Evolutionary conservation across 23 tunicate genomes (phyloP).

Genomic region (Styela clava): DNA sequence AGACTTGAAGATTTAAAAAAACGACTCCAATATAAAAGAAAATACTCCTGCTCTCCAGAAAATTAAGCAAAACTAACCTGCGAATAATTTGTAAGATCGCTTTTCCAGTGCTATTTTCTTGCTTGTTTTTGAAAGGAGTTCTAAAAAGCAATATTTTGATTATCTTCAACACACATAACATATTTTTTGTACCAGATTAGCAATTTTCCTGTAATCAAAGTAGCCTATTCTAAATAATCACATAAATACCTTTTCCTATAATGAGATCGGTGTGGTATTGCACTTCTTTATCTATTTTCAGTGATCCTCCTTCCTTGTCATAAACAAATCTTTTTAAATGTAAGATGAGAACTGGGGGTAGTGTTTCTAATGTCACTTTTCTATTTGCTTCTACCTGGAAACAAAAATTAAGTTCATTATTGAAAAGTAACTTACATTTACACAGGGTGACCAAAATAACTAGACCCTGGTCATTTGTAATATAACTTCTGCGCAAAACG

Average conservation of each 20-base stretch:
- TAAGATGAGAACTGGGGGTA: conserved; percentile 80
- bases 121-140: conserved; percentile 55
- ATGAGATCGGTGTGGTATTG: conserved; percentile 77
- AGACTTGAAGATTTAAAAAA: too few relatives aligned
- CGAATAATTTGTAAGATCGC: conserved; percentile 81
- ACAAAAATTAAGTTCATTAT: not conserved
- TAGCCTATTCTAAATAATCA: too few relatives aligned
- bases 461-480: too few relatives aligned
- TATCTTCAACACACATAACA: too few relatives aligned
- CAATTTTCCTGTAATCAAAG: too few relatives aligned
- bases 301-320: conserved; percentile 70
- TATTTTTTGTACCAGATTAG: too few relatives aligned
- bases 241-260: conserved; percentile 66
- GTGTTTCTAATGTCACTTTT: conserved; percentile 50
- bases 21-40: too few relatives aligned
- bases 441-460: not conserved
- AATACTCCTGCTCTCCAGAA: too few relatives aligned
- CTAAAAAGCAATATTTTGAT: too few relatives aligned
- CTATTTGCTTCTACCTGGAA: conserved; percentile 39
- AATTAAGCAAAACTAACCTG: conserved; percentile 61
- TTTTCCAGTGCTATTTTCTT: conserved; percentile 48
- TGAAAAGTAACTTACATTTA: not conserved
- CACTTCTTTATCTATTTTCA: conserved; percentile 60
- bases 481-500: too few relatives aligned
- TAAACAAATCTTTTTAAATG: conserved; percentile 85